These are phyloP conservation scores for Oceanites oceanicus DNA, from an alignment of 2,113 vertebrate species.

Conservation along the genomic window DNA sequence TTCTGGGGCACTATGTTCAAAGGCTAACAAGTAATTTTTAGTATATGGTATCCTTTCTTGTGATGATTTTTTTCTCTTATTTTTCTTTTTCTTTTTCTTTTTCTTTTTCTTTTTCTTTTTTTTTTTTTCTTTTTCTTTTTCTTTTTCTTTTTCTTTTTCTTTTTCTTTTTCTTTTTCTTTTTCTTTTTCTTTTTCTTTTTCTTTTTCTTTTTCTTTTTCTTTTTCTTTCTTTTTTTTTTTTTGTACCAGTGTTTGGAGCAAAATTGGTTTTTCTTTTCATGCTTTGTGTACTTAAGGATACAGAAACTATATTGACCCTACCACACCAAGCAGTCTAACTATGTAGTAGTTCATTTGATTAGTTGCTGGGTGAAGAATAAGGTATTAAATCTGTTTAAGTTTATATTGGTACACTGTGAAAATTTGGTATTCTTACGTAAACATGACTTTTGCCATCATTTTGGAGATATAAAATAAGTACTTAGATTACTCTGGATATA, in stretches of 20 bases:
- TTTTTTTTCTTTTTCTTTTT: too few relatives aligned
- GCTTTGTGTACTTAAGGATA: neutral
- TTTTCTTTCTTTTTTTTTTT: neutral
- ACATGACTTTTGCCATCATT: neutral
- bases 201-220: neutral
- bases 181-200: too few relatives aligned
- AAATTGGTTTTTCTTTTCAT: neutral
- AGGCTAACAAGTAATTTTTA: neutral
- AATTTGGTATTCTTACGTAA: fast-evolving
- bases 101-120: neutral
- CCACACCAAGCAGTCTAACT: too few relatives aligned
- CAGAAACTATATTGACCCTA: neutral
- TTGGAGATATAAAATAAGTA: neutral
- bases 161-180: too few relatives aligned
- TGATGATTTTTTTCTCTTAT: too few relatives aligned
- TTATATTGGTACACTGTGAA: neutral
- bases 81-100: neutral
- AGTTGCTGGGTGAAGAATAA: neutral
- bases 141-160: too few relatives aligned
- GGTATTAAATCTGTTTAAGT: fast-evolving
- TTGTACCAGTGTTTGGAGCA: neutral
- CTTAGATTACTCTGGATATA: fast-evolving
- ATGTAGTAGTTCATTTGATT: too few relatives aligned
- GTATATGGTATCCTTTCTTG: neutral
- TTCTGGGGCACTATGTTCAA: neutral